Conservation (phyloP, 2,888 invertebrate species). For the Sinhomidia bicolor region DNA sequence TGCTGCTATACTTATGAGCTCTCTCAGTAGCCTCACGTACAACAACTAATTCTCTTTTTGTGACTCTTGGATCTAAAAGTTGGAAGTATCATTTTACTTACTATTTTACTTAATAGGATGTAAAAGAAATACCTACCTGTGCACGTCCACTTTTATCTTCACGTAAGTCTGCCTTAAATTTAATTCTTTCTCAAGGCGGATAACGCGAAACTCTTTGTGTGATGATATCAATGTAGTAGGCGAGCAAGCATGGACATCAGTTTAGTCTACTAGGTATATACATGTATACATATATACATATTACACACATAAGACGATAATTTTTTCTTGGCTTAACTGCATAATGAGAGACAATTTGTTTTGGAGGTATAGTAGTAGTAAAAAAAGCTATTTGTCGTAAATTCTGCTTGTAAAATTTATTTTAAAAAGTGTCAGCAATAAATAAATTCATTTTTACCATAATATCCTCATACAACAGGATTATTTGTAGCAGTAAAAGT, state of each 20-base stretch:
- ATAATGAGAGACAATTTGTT: slow-evolving; percentile 2
- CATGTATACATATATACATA: not conserved
- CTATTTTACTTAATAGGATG: not conserved
- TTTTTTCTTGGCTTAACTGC: not conserved
- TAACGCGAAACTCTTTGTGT: not conserved
- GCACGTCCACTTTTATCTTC: slow-evolving; percentile 5
- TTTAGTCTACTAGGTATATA: too few species aligned
- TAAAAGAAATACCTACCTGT: not conserved
- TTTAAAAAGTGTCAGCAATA: slow-evolving; percentile 2
- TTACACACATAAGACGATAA: not conserved
- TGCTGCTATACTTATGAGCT: not conserved
- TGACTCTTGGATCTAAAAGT: not conserved
- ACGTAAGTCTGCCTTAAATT: slow-evolving; percentile 1
- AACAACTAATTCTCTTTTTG: not conserved
- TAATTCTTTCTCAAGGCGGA: slow-evolving; percentile 21
- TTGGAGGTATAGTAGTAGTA: too few species aligned
- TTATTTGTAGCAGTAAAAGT: not conserved
- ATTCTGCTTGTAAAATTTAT: not conserved
- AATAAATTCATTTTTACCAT: not conserved
- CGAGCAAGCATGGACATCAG: too few species aligned
- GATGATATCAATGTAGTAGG: not conserved
- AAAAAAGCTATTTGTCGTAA: slow-evolving; percentile 1
- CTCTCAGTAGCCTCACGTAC: slow-evolving; percentile 26
- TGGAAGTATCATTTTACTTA: not conserved
- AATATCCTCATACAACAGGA: not conserved